phyloP scores from a whole-genome alignment of 2,888 invertebrate species.

The Tetrapedia diversipes region DNA sequence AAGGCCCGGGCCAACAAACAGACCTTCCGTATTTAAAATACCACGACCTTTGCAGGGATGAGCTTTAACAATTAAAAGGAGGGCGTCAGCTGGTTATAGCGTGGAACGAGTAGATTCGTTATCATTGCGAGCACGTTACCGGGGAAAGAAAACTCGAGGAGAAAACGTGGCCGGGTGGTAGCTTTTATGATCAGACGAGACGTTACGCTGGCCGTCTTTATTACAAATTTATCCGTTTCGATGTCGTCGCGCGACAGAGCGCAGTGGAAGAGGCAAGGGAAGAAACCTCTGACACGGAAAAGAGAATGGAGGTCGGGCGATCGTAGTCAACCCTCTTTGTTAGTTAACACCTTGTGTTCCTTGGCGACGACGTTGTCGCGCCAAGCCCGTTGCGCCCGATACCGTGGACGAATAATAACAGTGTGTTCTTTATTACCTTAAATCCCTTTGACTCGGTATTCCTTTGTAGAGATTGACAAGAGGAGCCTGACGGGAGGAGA shows the following conservation, averaged over 20 bases:
- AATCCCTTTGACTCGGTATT: conserved; percentile 24
- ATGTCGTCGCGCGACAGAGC: conserved; percentile 3
- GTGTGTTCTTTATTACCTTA: conserved; percentile 27
- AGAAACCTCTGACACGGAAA: neutral
- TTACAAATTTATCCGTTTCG: conserved; percentile 46
- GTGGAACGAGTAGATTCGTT: conserved; percentile 21
- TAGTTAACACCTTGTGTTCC: conserved; percentile 10
- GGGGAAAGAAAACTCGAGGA: conserved; percentile 2
- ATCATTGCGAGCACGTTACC: conserved; percentile 45
- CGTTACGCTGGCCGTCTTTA: conserved; percentile 40
- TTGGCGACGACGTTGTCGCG: neutral
- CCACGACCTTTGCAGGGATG: no score
- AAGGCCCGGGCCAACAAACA: no score
- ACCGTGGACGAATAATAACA: neutral
- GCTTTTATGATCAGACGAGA: conserved; percentile 51
- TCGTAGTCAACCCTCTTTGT: neutral
- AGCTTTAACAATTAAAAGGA: no score
- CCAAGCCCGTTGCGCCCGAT: no score
- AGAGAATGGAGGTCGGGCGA: neutral
- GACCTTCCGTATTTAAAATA: no score
- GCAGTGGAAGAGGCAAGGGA: conserved; percentile 7
- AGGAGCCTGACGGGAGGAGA: neutral
- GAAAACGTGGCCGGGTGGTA: conserved; percentile 44
- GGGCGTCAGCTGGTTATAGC: neutral
- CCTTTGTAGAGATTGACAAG: conserved; percentile 36